Evolutionary conservation across 2,113 vertebrate genomes (phyloP).

Genomic region (Mus musculus): DNA sequence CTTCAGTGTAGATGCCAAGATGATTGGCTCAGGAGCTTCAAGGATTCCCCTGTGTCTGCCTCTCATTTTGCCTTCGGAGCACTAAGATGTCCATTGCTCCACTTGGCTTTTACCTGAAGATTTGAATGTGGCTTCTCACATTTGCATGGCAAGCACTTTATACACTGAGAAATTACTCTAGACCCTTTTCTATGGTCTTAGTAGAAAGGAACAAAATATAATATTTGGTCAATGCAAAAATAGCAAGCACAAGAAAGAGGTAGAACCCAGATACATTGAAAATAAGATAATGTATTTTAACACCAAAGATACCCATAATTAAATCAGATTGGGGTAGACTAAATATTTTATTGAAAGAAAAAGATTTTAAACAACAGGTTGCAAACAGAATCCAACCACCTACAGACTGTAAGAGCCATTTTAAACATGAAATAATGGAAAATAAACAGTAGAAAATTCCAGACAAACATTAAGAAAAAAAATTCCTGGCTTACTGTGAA

Average conservation of each 20-base stretch:
- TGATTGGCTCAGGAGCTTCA: neutral
- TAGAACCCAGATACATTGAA: neutral
- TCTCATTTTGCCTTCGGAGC: neutral
- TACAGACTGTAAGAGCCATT: neutral
- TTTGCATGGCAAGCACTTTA: neutral
- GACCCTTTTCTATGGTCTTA: neutral
- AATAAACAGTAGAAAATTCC: neutral
- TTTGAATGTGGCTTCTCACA: neutral
- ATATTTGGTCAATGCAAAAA: neutral
- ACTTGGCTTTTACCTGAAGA: neutral
- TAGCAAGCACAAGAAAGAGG: neutral
- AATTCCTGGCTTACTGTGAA: neutral
- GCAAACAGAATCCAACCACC: neutral
- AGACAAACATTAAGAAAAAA: conserved; percentile 16
- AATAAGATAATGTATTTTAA: conserved; percentile 34
- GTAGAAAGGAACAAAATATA: conserved; percentile 45
- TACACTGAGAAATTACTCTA: neutral
- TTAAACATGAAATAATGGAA: neutral
- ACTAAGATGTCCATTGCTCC: neutral
- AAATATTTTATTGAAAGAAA: conserved; percentile 9
- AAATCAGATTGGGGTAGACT: neutral
- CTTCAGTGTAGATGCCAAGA: neutral
- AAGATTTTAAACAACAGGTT: neutral
- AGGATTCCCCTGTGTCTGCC: neutral
- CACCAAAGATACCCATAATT: neutral